A percentile compares a stretch with the other conserved stretches of the same genome.
Evolutionary conservation across 2,797 vertebrate genomes (phyloP).

Genomic region (Hemitrygon akajei): DNA sequence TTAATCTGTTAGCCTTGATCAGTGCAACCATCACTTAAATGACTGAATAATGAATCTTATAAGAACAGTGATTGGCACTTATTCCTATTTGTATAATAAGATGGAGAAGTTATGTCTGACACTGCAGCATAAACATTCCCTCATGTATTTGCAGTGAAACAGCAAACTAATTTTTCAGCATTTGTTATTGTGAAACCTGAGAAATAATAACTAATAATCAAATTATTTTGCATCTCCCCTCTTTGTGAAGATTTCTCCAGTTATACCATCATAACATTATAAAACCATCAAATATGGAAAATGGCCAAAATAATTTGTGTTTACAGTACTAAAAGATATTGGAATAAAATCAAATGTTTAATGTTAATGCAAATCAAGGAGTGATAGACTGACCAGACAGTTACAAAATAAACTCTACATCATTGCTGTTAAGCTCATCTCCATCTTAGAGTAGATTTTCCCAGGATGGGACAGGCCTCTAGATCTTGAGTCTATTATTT

Average conservation of each 20-base stretch:
- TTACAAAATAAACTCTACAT: not conserved
- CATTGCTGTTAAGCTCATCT: not conserved
- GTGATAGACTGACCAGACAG: not conserved
- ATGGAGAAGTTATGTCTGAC: not conserved
- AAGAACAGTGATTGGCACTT: not conserved
- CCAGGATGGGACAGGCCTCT: too few relatives aligned
- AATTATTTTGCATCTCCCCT: not conserved
- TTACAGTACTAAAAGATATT: not conserved
- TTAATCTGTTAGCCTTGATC: not conserved
- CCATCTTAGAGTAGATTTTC: not conserved
- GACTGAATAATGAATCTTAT: not conserved
- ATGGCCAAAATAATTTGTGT: not conserved
- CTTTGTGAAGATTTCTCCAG: not conserved
- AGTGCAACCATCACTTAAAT: not conserved
- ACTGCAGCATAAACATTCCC: not conserved
- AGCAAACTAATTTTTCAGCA: not conserved
- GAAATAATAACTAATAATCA: not conserved
- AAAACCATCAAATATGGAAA: not conserved
- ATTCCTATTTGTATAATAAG: not conserved
- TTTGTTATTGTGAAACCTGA: conserved; percentile 1
- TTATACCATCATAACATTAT: not conserved
- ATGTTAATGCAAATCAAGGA: not conserved
- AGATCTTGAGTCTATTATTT: too few relatives aligned
- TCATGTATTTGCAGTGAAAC: not conserved
- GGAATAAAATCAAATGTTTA: not conserved